Percentiles rank a stretch among this genome's conserved stretches.
phyloP scores from a whole-genome alignment of 2,888 invertebrate species.

The Flabesymbios commensalis region DNA sequence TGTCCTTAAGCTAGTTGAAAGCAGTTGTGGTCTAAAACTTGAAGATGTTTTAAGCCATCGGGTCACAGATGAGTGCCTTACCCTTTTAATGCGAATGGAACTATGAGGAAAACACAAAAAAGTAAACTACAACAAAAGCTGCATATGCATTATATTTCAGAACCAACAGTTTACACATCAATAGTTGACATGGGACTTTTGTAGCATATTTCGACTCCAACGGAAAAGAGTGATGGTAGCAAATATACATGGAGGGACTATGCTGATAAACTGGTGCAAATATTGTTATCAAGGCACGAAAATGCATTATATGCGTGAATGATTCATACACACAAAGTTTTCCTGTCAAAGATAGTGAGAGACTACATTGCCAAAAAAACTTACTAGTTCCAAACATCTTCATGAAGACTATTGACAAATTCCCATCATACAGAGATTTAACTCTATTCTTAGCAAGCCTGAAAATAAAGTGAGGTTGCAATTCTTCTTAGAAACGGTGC shows the following conservation, averaged over 20 bases:
- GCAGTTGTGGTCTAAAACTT: neutral
- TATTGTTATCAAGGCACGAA: neutral
- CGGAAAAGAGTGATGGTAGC: neutral
- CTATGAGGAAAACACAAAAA: neutral
- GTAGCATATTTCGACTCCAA: neutral
- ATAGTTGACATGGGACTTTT: neutral
- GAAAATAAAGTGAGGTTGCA: too few relatives aligned
- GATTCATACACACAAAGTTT: neutral
- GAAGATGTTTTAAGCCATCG: neutral
- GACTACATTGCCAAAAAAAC: neutral
- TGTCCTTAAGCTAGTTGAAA: neutral
- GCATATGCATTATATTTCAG: neutral
- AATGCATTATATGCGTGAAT: neutral
- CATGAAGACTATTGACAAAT: neutral
- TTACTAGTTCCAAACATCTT: neutral
- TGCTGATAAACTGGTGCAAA: neutral
- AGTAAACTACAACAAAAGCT: neutral
- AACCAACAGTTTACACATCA: neutral
- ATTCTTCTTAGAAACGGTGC: too few relatives aligned
- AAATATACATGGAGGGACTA: neutral
- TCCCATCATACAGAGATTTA: neutral
- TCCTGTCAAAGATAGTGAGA: neutral
- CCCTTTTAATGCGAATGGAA: neutral
- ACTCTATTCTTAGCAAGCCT: too few relatives aligned
- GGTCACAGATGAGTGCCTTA: neutral